Percentiles rank a stretch among this genome's conserved stretches.
Conservation (phyloP, 2,888 invertebrate species). For the Trachelus troglodyta region DNA sequence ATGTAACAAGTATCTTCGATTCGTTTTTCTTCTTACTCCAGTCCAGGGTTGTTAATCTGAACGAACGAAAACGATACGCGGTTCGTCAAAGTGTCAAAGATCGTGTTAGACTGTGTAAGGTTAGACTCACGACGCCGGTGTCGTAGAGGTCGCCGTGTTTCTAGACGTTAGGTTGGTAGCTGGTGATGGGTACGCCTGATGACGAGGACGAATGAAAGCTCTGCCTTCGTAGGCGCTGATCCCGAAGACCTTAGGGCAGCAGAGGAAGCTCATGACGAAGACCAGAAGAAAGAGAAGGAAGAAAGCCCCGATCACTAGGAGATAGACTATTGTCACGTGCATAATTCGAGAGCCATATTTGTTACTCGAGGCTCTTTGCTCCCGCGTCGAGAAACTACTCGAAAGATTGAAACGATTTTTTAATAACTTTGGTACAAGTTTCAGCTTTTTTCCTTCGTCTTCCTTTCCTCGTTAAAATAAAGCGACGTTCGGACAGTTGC, state of each 20-base stretch:
- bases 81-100: not conserved
- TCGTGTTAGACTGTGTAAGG: not conserved
- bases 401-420: not conserved
- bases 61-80: not conserved
- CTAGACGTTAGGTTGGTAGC: not conserved
- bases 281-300: conserved; percentile 27
- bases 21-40: not conserved
- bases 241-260: conserved; percentile 33
- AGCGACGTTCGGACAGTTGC: not conserved
- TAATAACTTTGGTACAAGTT: not conserved
- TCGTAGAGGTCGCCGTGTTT: not conserved
- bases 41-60: not conserved
- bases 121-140: not conserved
- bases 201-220: conserved; percentile 22
- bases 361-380: not conserved
- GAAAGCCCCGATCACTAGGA: conserved; percentile 32
- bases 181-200: conserved; percentile 32
- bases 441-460: not conserved
- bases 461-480: not conserved
- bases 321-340: conserved; percentile 35
- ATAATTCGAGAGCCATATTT: conserved; percentile 19
- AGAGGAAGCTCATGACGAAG: conserved; percentile 28
- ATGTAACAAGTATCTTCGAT: not conserved
- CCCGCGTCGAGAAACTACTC: not conserved
- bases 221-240: conserved; percentile 33